These are phyloP conservation scores for Spheniscus humboldti DNA, from an alignment of 2,797 vertebrate genomes.

Conservation along the genomic window DNA sequence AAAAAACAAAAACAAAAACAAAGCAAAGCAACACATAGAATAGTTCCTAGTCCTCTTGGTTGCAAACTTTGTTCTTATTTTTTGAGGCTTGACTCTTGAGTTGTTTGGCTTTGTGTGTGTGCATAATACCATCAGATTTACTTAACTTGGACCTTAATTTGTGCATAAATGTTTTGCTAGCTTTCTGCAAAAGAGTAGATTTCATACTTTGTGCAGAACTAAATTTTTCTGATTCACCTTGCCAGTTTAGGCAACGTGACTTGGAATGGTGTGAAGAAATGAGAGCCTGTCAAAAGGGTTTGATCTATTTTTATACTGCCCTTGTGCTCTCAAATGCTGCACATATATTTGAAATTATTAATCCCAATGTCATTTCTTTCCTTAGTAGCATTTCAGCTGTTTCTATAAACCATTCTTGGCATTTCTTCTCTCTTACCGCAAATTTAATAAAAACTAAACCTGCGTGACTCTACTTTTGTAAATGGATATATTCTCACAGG, in stretches of 20 bases:
- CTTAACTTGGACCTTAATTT: not conserved
- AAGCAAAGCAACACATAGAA: not conserved
- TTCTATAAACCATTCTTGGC: not conserved
- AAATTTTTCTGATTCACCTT: not conserved
- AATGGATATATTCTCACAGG: not conserved
- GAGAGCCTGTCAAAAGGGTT: not conserved
- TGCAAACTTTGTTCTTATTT: not conserved
- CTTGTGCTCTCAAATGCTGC: conserved; percentile 20
- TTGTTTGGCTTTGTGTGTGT: not conserved
- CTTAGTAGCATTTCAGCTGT: not conserved
- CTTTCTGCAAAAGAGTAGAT: not conserved
- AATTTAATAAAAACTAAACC: not conserved
- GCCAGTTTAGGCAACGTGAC: not conserved
- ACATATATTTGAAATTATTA: conserved; percentile 5
- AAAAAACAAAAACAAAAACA: not conserved
- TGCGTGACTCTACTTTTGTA: not conserved
- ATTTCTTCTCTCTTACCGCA: not conserved
- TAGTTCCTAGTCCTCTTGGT: not conserved
- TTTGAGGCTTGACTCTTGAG: not conserved
- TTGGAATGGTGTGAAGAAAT: conserved; percentile 5
- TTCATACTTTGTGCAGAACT: not conserved
- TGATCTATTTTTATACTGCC: conserved; percentile 13
- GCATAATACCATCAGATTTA: not conserved
- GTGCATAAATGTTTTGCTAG: not conserved
- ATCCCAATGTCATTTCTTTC: not conserved